These are phyloP conservation scores for Drosophila eohydei DNA, from an alignment of 2,888 invertebrate genomes.

Conservation along the genomic window DNA sequence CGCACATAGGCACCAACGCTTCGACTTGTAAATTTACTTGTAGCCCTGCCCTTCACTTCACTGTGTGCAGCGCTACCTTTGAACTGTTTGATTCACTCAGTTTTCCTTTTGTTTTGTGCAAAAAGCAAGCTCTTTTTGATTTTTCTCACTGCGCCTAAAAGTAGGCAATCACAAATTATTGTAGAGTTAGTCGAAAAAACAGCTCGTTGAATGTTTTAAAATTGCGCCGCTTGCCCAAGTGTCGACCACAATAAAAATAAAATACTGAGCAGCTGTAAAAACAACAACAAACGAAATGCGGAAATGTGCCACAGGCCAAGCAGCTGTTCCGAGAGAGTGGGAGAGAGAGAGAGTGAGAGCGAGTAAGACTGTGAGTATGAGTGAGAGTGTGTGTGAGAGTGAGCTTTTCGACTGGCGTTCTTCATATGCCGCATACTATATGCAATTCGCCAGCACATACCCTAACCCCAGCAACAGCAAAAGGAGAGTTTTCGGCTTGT, in stretches of 20 bases:
- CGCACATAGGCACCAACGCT: neutral
- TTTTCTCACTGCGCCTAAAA: constrained; percentile 29
- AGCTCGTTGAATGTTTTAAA: neutral
- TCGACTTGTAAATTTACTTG: constrained; percentile 8
- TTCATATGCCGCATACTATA: constrained; percentile 1
- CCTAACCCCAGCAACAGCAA: neutral
- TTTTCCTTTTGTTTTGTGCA: neutral
- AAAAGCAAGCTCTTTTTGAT: constrained; percentile 8
- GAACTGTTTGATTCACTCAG: neutral
- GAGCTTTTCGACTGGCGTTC: constrained; percentile 54
- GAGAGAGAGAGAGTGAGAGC: constrained; percentile 11
- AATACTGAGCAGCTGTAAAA: constrained; percentile 43
- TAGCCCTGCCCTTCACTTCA: constrained; percentile 4
- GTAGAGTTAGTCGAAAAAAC: neutral
- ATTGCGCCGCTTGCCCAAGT: constrained; percentile 9
- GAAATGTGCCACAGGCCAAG: constrained; percentile 51
- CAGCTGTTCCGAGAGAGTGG: constrained; percentile 58
- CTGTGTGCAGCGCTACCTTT: constrained; percentile 1
- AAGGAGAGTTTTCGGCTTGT: neutral
- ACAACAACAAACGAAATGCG: constrained; percentile 46
- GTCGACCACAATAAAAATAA: constrained; percentile 28
- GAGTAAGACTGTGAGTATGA: neutral
- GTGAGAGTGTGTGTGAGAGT: constrained; percentile 27
- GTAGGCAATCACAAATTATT: constrained; percentile 29
- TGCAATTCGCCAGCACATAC: constrained; percentile 14